Evolutionary conservation across 2,113 vertebrate species (phyloP), one percentile per base, ranked within the genome.

Genomic region (Prochilodus magdalenae): DNA sequence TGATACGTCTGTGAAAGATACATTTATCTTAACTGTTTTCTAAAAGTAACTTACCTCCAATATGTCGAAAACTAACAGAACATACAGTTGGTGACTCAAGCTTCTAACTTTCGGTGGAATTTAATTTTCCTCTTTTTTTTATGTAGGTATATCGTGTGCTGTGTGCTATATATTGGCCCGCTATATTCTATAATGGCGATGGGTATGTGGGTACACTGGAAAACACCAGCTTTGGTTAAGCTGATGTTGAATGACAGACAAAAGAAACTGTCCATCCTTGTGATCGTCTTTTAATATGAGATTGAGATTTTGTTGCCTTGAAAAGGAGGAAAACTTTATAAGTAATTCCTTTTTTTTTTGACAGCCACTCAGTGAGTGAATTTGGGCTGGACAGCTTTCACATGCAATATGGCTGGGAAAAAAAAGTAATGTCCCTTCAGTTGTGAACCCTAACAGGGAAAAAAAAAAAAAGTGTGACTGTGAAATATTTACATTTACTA

Each of bases 51-150:
- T 74, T 86, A 89, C 83, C 86, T 88, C 86, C 74, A 76, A 73
- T 75, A 85, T 77, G 73, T 82, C 77, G 78, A 60, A 83, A 77
- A 67, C 77, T 53, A 15, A 22, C 27, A 77, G 78, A 80, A 36
- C 77, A 76, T 69, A 86, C 66, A 77, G 40, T 67, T 77, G 74
- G 62, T 75, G 81, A 77, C 69, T 79, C 66, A 47, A 70, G 24
- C 40, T 49, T 67, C 33, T 75, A 57, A 55, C 63, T 71, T 69
- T 66, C 85, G 89, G 78, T 86, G 53, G 69, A 78, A 78, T 88
- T 84, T 33, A 75, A 87, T 77, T 86, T 88, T 49, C 87, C 89
- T 86, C 73, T 84, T 57, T 47, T n/a, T 74, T 62, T 75, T 81
- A 16, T 83, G 20, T 85, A 33, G 69, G 73, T 77, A 76, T 40